Evolutionary conservation across 2,113 vertebrate species (phyloP).

Genomic region (Xerus inauris): DNA sequence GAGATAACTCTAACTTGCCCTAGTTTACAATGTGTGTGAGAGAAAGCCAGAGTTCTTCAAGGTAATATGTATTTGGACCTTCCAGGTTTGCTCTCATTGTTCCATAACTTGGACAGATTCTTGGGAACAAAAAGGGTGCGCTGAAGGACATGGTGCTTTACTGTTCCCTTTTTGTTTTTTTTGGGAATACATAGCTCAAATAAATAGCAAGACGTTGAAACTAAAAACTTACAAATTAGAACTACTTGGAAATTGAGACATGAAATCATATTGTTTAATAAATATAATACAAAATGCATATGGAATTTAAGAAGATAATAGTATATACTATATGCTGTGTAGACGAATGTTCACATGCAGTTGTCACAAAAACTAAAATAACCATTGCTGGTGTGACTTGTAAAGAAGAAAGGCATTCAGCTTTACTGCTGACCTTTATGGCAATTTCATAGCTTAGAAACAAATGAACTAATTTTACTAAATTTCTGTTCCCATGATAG

Average conservation of each 20-base stretch:
- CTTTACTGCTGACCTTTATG: conserved; percentile 57
- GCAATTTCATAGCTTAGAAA: background rate
- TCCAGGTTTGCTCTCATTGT: too few species aligned
- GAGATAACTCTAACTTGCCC: too few species aligned
- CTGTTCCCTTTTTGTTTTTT: too few species aligned
- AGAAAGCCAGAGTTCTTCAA: too few species aligned
- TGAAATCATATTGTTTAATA: background rate
- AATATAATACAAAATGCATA: background rate
- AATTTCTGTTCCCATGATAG: conserved; percentile 24
- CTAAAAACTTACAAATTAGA: background rate
- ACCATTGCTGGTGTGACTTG: background rate
- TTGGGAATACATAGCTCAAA: background rate
- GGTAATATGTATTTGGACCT: too few species aligned
- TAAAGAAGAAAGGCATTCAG: conserved; percentile 36
- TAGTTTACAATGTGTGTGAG: too few species aligned
- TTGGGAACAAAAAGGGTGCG: too few species aligned
- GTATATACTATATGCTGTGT: background rate
- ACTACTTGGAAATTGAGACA: background rate
- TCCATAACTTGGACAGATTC: too few species aligned
- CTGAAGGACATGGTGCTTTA: too few species aligned
- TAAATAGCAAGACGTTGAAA: background rate
- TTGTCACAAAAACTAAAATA: conserved; percentile 26
- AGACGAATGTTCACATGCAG: background rate
- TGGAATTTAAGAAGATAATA: background rate
- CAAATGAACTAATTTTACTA: conserved; percentile 56